Evolutionary conservation across 2,888 invertebrate genomes (phyloP), one percentile per base, ranked within the genome.

Genomic region (Arrhopalites spinosus): DNA sequence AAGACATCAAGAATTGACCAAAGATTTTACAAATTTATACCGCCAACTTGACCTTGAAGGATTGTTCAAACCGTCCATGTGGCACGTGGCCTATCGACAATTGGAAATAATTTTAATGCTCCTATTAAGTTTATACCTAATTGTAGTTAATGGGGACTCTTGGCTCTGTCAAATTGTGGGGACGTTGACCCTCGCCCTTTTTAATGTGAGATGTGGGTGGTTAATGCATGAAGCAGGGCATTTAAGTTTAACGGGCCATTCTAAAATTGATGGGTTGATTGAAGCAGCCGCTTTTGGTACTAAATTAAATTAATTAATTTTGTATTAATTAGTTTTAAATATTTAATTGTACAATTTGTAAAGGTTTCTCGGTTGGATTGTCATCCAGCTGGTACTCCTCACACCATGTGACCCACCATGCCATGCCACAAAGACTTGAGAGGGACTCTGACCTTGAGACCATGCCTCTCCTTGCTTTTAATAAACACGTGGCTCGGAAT

Each of bases 11-110:
- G 56, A 56, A 15, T 36, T 75, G 59, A 61, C 59, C 3, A 23
- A 69, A 20, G 75, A 75, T 61, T 75, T 75, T 47, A n/a, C 27
- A 8, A 75, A 69, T 8, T 43, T 75, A n/a, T 71, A 69, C 63
- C 23, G 45, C 7, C 70, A 75, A 1, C 47, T 75, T 1, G 45
- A 47, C 20, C 5, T 30, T 8, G 75, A 75, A 20, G 75, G 75
- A 25, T 30, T 63, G n/a, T 70, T 75, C 27, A n/a, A 56, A 2
- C 75, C 75, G 1, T 36, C 61, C 25, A 2, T 70, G 17, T 2
- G 23, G 7, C 75, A 75, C 59, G 25, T 63, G 5, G n/a, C 23
- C 15, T 17, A n/a, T n/a, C 69, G 75, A n/a, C 15, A 70, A 7
- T 25, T 25, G 20, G 75, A 75, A 47, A 17, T 74, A 7, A 27